Evolutionary conservation across 2,113 vertebrate genomes (phyloP), one percentile per base, ranked within the genome.

Genomic region (Sylvilagus bachmani): DNA sequence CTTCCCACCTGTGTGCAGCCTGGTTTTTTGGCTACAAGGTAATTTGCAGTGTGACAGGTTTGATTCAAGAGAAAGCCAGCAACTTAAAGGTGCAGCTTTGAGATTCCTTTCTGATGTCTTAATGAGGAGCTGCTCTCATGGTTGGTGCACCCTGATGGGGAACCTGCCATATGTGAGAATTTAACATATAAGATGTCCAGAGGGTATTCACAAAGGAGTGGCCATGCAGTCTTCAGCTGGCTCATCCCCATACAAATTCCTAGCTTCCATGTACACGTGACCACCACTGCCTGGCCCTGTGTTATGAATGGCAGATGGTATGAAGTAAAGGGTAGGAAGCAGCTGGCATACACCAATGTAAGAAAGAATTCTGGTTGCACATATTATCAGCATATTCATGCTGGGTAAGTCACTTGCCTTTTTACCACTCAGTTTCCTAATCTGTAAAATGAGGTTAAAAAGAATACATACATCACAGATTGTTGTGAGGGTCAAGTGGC

Each of bases 1-100:
- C 90, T 96, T 89, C 89, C 90, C 70, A 80, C 80, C 81, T 93
- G 66, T 77, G 24, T 73, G 33, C 17, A 71, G 81, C 33, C 16
- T 73, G 29, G 36, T 71, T 31, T 84, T 77, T 88, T 67, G 90
- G 38, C 81, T 94, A 70, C 87, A 73, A 33, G 64, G 2, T 4
- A 86, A 77, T 66, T 97, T 95, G 31, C 95, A 51, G n/a, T 4
- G 10, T 27, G 74, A 58, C 92, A 24, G 51, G 25, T 64, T 92
- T 58, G 36, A 67, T 31, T 87, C 25, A 31, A 87, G 73, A 80
- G 44, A 36, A 77, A 87, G 31, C 38, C 16, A 31, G n/a, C 49
- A 73, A 36, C 10, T 62, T 21, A 25, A 83, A n/a, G 1, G 1
- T n/a, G 55, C 22, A 31, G 33, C 51, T 29, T 33, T 14, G 8